phyloP scores from a whole-genome alignment of 2,888 invertebrate genomes.

The Yponomeuta cagnagella region DNA sequence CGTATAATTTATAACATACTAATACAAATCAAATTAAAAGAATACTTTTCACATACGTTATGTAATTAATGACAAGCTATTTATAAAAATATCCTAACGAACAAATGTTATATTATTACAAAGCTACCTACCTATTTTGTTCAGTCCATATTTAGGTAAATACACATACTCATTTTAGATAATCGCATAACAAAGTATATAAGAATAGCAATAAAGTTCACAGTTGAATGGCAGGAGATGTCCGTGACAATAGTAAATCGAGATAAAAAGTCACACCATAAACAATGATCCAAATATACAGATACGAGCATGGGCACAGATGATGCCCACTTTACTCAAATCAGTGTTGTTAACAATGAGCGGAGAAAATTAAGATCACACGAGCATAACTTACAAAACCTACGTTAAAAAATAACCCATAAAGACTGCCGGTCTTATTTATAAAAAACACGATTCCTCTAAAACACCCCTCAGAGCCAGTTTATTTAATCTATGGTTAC shows the following conservation, averaged over 20 bases:
- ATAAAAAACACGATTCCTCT: too few species aligned
- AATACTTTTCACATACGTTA: neutral
- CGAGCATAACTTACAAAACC: too few species aligned
- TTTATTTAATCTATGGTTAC: too few species aligned
- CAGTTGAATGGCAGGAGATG: neutral
- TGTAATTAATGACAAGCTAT: slow-evolving; percentile 17
- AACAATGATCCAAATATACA: too few species aligned
- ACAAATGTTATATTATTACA: slow-evolving; percentile 33
- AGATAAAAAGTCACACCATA: neutral
- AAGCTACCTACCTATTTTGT: slow-evolving; percentile 25
- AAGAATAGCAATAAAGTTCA: neutral
- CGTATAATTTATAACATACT: slow-evolving; percentile 17
- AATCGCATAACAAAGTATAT: neutral
- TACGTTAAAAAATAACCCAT: too few species aligned
- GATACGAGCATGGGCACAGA: too few species aligned
- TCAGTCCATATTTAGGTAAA: slow-evolving; percentile 26
- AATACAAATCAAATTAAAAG: neutral
- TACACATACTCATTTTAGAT: neutral
- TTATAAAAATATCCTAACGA: slow-evolving; percentile 19
- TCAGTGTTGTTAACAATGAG: too few species aligned
- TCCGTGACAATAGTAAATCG: neutral
- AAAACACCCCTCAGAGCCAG: too few species aligned
- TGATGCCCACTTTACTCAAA: too few species aligned
- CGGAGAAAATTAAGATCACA: too few species aligned
- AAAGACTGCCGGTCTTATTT: too few species aligned